These are phyloP conservation scores for Cryptophagus acutangulus DNA, from an alignment of 2,888 invertebrate species.

Conservation along the genomic window DNA sequence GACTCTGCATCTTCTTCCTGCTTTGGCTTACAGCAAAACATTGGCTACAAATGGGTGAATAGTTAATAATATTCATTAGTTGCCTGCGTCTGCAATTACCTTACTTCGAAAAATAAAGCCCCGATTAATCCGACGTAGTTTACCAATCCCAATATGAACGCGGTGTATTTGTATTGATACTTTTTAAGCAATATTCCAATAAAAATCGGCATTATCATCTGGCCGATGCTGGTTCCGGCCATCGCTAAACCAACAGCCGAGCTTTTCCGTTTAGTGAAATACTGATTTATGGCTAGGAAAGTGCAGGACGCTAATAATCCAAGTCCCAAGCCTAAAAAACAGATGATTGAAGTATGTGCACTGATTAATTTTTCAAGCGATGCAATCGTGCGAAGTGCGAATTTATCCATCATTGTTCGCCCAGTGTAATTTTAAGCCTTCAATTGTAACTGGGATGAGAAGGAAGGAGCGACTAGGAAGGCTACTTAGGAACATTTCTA, in stretches of 20 bases:
- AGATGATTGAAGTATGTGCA: not conserved
- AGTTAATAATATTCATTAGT: too few species aligned
- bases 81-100: too few species aligned
- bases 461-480: slow-evolving; percentile 13
- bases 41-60: too few species aligned
- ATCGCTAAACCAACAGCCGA: slow-evolving; percentile 71
- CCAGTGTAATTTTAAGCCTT: slow-evolving; percentile 8
- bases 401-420: not conserved
- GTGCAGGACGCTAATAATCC: slow-evolving; percentile 68
- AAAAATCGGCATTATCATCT: slow-evolving; percentile 69
- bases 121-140: slow-evolving; percentile 57
- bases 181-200: slow-evolving; percentile 60
- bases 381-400: not conserved
- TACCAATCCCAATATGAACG: slow-evolving; percentile 58
- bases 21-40: too few species aligned
- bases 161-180: slow-evolving; percentile 61
- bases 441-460: slow-evolving; percentile 14
- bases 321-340: slow-evolving; percentile 57
- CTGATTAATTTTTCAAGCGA: not conserved
- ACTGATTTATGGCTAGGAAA: slow-evolving; percentile 67
- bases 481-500: slow-evolving; percentile 18
- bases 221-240: slow-evolving; percentile 71
- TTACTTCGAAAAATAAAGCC: slow-evolving; percentile 51
- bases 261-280: slow-evolving; percentile 63
- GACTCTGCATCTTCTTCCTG: too few species aligned